phyloP scores from a whole-genome alignment of 2,113 vertebrate species.

The Lates calcarifer region DNA sequence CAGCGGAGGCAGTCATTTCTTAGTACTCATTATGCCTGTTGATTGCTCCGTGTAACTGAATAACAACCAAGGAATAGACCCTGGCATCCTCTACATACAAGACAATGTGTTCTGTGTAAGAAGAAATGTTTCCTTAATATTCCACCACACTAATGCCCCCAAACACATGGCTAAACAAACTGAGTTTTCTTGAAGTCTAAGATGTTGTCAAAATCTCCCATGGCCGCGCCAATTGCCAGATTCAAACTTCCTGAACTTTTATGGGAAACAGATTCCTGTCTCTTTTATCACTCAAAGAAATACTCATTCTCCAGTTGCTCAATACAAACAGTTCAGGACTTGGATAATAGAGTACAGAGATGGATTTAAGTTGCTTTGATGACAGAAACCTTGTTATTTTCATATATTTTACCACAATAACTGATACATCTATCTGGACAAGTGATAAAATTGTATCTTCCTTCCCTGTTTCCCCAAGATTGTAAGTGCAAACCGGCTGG shows the following conservation, averaged over 20 bases:
- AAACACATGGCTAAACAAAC: neutral
- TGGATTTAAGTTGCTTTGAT: neutral
- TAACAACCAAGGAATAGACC: neutral
- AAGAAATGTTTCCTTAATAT: neutral
- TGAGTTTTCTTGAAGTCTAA: neutral
- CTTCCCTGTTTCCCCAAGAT: constrained; percentile 81
- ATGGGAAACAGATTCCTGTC: neutral
- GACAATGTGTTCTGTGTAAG: constrained; percentile 5
- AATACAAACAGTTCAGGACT: neutral
- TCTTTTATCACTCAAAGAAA: neutral
- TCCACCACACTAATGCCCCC: neutral
- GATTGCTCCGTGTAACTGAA: constrained; percentile 7
- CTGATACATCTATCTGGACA: too few species aligned
- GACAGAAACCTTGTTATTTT: neutral
- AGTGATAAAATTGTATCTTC: neutral
- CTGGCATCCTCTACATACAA: neutral
- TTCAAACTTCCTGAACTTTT: constrained; percentile 2
- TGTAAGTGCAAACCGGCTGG: constrained; percentile 88
- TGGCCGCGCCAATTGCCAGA: neutral
- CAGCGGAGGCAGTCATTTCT: neutral
- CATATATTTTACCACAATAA: neutral
- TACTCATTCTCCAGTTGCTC: neutral
- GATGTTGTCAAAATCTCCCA: neutral
- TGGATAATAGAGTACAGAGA: neutral
- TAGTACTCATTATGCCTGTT: neutral